phyloP scores from a whole-genome alignment of 1,140 invertebrate genomes.

The Hycleus phaleratus region DNA sequence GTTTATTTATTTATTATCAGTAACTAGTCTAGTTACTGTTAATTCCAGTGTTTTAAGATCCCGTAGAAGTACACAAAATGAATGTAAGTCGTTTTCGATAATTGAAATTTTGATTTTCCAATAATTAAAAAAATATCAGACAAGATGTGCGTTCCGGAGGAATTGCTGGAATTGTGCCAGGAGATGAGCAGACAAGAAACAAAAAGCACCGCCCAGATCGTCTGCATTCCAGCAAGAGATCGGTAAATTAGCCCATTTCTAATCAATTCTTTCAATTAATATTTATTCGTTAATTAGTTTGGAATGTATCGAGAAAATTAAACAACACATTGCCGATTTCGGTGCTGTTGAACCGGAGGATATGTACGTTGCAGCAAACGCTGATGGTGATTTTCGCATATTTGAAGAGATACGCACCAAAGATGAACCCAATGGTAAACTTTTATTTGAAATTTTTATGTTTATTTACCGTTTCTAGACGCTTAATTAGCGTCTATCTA shows the following conservation, averaged over 20 bases:
- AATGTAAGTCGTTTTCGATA: too few relatives aligned
- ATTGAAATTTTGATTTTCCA: too few relatives aligned
- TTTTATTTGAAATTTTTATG: too few relatives aligned
- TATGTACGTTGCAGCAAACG: conserved; percentile 70
- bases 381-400: conserved; percentile 54
- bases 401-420: conserved; percentile 63
- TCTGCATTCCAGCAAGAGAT: conserved; percentile 61
- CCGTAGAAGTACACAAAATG: too few relatives aligned
- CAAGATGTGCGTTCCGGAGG: conserved; percentile 62
- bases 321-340: conserved; percentile 68
- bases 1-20: too few relatives aligned
- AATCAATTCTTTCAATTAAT: not conserved
- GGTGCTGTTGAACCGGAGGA: conserved; percentile 75
- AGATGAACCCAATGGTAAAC: conserved; percentile 50
- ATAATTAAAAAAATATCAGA: conserved; percentile 40
- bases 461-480: too few relatives aligned
- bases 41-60: too few relatives aligned
- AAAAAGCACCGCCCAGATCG: conserved; percentile 51
- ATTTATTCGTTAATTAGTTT: conserved; percentile 41
- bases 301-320: conserved; percentile 67
- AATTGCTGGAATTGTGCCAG: conserved; percentile 52
- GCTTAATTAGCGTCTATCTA: too few relatives aligned
- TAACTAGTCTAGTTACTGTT: too few relatives aligned
- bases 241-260: conserved; percentile 41
- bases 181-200: conserved; percentile 57